phyloP scores from a whole-genome alignment of 2,797 vertebrate species.

The Rhadinocentrus ornatus region DNA sequence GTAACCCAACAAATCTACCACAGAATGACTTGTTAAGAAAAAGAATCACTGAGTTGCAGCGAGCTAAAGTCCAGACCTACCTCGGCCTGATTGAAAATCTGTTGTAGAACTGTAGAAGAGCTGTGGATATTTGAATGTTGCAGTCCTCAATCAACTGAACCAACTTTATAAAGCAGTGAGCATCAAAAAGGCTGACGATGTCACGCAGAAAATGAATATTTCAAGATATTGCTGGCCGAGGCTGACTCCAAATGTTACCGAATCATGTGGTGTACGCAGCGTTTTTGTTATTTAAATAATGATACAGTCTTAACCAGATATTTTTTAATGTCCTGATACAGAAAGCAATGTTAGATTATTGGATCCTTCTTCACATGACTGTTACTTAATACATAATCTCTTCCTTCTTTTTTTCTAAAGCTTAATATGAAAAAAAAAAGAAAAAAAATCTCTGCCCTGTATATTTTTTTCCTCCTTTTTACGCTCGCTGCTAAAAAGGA shows the following conservation, averaged over 20 bases:
- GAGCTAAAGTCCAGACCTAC: background rate
- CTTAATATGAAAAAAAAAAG: conserved; percentile 30
- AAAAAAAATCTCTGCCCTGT: conserved; percentile 40
- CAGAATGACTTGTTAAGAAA: no score
- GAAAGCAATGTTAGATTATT: background rate
- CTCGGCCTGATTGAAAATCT: background rate
- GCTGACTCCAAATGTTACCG: background rate
- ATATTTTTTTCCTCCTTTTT: conserved; percentile 41
- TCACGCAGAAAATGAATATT: background rate
- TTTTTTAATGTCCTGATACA: background rate
- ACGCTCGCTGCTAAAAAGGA: conserved; percentile 79
- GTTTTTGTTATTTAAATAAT: background rate
- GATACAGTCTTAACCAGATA: background rate
- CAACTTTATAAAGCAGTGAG: background rate
- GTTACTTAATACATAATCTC: background rate
- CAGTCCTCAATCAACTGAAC: background rate
- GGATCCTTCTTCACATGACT: background rate
- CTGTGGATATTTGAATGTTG: no score
- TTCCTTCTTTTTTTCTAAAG: conserved; percentile 27
- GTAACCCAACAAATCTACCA: no score
- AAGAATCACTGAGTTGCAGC: no score
- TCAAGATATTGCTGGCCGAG: no score
- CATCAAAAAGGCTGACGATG: background rate
- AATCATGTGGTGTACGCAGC: background rate
- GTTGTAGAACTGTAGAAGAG: no score